phyloP scores from a whole-genome alignment of 1,140 invertebrate genomes.

The Drosophila tristis region DNA sequence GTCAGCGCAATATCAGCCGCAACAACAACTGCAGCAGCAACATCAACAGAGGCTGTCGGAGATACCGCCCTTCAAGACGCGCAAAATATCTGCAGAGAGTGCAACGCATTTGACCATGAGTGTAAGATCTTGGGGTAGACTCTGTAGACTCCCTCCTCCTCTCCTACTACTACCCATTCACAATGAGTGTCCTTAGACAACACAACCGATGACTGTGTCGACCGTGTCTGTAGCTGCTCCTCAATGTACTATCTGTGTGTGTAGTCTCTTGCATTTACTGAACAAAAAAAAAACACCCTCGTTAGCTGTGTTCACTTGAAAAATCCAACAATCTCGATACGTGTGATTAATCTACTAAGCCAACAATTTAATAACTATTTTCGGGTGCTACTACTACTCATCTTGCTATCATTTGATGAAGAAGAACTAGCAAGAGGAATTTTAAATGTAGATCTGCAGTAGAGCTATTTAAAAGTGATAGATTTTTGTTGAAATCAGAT shows the following conservation, averaged over 20 bases:
- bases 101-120: conserved; percentile 72
- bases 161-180: background rate
- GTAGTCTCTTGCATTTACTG: conserved; percentile 25
- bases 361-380: background rate
- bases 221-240: conserved; percentile 36
- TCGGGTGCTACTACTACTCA: too few species aligned
- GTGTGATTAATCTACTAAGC: conserved; percentile 5
- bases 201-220: conserved; percentile 7
- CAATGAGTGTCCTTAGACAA: conserved; percentile 32
- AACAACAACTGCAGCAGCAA: conserved; percentile 40
- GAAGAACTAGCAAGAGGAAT: too few species aligned
- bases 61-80: conserved; percentile 86
- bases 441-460: too few species aligned
- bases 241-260: conserved; percentile 40
- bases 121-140: conserved; percentile 59
- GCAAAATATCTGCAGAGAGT: conserved; percentile 85
- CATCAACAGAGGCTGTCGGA: conserved; percentile 79
- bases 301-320: conserved; percentile 15
- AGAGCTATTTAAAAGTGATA: too few species aligned
- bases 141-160: background rate
- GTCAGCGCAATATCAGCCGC: conserved; percentile 58
- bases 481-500: too few species aligned
- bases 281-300: conserved; percentile 2
- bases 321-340: conserved; percentile 18
- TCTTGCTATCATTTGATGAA: too few species aligned